Base-by-base conservation (phyloP, 2,797 vertebrate genomes). In the Enteromius fasciolatus region DNA sequence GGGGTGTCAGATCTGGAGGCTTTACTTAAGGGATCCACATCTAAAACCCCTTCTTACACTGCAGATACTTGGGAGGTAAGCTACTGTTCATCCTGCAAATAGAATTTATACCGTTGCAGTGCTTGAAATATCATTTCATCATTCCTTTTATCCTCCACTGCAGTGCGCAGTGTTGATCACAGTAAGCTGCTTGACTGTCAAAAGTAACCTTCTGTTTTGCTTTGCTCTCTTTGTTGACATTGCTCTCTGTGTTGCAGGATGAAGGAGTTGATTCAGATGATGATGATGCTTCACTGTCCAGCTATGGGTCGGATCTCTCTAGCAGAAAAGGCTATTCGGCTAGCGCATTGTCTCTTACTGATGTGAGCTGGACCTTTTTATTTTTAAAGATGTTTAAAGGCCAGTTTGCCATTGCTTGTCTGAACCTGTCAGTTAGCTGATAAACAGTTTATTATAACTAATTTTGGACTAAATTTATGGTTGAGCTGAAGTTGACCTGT, bases 241-340 rank as follows among this genome's bases (percentile, higher is more conserved):
- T 46, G 31, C 39, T 14, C 4, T 68, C 9, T 44, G 41, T 31
- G 48, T 81, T 20, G 2, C 48, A 90, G 89, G 87, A 89, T 81
- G 84, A 88, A 25, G 69, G 67, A 5, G 48, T 87, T 48, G 83
- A 89, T 64, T 86, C 87, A 3, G 88, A 87, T 8, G 88, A 87
- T 59, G 88, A 87, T 73, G 82, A 66, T 31, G 84, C 84, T 59
- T 90, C 89, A 14, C 73, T 82, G 18, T 90, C 89, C 77, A 90
- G 89, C 70, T 82, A 66, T 6, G 89, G 88, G 3, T 90, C 89
- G 0, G 87, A 90, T 50, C 61, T 86, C 44, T 87, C 78, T 1
- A 52, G 44, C 33, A 86, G 80, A 75, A 85, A 69, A 73, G 84
- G 76, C 59, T 80, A 69, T 63, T 85, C 84, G 11, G 72, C 86